A percentile compares a stretch with the other conserved stretches of the same genome.
Conservation (phyloP, 2,113 vertebrate genomes). For the Hydrolagus affinis region DNA sequence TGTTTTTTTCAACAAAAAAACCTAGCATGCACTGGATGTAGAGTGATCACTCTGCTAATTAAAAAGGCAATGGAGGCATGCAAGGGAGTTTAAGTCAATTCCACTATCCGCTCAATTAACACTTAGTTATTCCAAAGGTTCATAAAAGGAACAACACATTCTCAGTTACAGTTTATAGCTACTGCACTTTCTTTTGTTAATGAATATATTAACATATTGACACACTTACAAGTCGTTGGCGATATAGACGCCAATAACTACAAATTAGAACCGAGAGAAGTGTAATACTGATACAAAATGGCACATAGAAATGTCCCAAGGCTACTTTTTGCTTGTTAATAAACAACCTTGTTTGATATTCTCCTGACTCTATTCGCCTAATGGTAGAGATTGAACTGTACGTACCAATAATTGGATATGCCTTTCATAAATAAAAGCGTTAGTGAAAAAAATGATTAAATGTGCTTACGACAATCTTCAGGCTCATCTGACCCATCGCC, state of each 20-base stretch:
- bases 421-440: background rate
- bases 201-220: background rate
- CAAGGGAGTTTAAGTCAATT: background rate
- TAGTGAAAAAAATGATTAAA: background rate
- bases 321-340: background rate
- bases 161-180: background rate
- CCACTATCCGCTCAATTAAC: background rate
- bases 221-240: background rate
- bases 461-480: constrained; percentile 82
- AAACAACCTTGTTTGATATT: background rate
- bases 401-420: background rate
- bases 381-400: background rate
- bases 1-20: background rate
- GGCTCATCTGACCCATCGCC: constrained; percentile 95
- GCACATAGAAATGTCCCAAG: background rate
- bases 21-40: no score
- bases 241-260: no score
- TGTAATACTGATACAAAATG: background rate
- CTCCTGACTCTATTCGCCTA: no score
- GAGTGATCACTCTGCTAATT: background rate
- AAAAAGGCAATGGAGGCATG: background rate
- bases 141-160: background rate
- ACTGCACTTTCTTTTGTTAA: background rate
- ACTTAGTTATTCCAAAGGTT: background rate
- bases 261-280: background rate